Percentiles rank a stretch among this genome's conserved stretches.
Conservation (phyloP, 2,888 invertebrate genomes). For the Atrina japonica region DNA sequence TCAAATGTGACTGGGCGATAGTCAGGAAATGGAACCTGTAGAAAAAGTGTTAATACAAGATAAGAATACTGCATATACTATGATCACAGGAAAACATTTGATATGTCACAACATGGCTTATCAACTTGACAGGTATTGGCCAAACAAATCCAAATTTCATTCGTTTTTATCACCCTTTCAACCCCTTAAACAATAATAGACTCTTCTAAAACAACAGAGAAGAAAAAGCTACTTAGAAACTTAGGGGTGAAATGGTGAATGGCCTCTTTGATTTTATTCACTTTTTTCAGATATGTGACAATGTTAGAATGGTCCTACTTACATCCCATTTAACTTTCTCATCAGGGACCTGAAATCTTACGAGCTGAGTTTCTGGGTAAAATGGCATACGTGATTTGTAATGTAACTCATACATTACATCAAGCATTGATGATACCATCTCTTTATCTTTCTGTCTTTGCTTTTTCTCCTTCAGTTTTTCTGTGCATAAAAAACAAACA, state of each 20-base stretch:
- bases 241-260: too few species aligned
- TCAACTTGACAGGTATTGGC: too few species aligned
- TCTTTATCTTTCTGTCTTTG: conserved; percentile 45
- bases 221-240: too few species aligned
- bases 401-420: conserved; percentile 52
- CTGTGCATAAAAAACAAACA: conserved; percentile 19
- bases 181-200: too few species aligned
- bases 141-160: too few species aligned
- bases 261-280: too few species aligned
- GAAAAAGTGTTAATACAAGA: conserved; percentile 20
- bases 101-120: too few species aligned
- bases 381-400: conserved; percentile 60
- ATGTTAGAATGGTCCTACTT: conserved; percentile 27
- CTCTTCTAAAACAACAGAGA: too few species aligned
- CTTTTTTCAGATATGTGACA: too few species aligned
- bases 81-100: too few species aligned
- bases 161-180: too few species aligned
- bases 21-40: conserved; percentile 58
- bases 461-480: conserved; percentile 32
- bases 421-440: conserved; percentile 52
- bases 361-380: conserved; percentile 58
- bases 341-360: conserved; percentile 64
- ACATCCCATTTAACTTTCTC: conserved; percentile 71
- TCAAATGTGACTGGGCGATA: conserved; percentile 64
- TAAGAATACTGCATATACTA: neutral